A percentile compares a stretch with the other conserved stretches of the same genome.
These are phyloP conservation scores for Hydractinia echinata DNA, from an alignment of 30 jellyfish, hydroid and myxozoan species.

Conservation along the genomic window DNA sequence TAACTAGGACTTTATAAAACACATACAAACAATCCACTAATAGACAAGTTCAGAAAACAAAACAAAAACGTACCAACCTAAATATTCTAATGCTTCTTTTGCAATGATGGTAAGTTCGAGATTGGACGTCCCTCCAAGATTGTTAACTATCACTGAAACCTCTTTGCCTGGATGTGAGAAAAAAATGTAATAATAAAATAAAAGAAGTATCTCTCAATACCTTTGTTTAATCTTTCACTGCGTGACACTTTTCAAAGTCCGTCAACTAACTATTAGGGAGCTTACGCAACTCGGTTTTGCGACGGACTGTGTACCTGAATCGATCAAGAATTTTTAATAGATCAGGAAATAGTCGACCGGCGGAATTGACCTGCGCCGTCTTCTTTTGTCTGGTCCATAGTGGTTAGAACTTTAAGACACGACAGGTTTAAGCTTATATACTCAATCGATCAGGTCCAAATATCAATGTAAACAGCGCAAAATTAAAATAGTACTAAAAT, in stretches of 20 bases:
- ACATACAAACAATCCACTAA: background rate
- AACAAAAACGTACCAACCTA: slow-evolving; percentile 20
- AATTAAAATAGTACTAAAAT: no score
- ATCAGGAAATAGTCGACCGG: no score
- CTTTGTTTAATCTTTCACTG: background rate
- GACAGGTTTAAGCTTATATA: no score
- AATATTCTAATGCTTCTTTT: slow-evolving; percentile 52
- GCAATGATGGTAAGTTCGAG: slow-evolving; percentile 69
- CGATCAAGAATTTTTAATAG: background rate
- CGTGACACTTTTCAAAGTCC: no score
- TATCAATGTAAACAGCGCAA: no score
- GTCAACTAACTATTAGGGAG: no score
- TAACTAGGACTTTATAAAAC: background rate
- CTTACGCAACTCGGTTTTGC: background rate
- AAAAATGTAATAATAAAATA: background rate
- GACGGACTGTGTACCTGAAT: background rate
- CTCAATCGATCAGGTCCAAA: no score
- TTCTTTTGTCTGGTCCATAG: no score
- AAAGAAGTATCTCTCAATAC: background rate
- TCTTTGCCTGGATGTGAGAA: background rate
- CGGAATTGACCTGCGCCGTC: no score
- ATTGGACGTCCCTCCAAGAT: slow-evolving; percentile 90
- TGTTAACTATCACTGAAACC: slow-evolving; percentile 49
- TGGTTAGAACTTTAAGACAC: no score
- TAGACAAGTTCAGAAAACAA: background rate